These are phyloP conservation scores for Drosophila kokeensis DNA, from an alignment of 2,888 invertebrate species.

Conservation along the genomic window DNA sequence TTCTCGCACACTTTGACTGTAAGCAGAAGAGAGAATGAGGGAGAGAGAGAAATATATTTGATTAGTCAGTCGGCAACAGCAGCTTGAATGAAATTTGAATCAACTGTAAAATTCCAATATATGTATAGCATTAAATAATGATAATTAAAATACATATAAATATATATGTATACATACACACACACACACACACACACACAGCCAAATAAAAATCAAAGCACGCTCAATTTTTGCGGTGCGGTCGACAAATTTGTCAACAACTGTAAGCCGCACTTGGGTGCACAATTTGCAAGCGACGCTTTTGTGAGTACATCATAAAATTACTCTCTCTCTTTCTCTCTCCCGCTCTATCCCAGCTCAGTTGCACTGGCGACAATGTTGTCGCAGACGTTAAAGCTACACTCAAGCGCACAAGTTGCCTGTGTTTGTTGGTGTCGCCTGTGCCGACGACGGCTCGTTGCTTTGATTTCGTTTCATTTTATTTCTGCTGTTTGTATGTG, in stretches of 20 bases:
- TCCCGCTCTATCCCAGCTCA: background rate
- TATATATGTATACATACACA: too few relatives aligned
- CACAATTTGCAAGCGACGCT: slow-evolving; percentile 9
- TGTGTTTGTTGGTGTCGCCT: slow-evolving; percentile 23
- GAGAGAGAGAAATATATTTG: background rate
- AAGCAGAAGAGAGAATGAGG: background rate
- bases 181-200: background rate
- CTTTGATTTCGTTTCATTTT: slow-evolving; percentile 37
- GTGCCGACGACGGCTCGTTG: slow-evolving; percentile 12
- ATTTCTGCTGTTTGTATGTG: background rate
- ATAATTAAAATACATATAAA: slow-evolving; percentile 3
- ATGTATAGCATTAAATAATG: slow-evolving; percentile 16
- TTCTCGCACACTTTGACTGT: slow-evolving; percentile 99
- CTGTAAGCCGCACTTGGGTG: background rate
- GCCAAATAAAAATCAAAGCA: slow-evolving; percentile 7
- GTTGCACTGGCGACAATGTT: slow-evolving; percentile 49
- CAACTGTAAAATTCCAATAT: slow-evolving; percentile 53
- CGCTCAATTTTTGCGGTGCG: slow-evolving; percentile 14
- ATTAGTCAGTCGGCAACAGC: slow-evolving; percentile 43
- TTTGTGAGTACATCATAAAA: slow-evolving; percentile 8
- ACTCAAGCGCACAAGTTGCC: slow-evolving; percentile 4
- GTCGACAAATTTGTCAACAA: slow-evolving; percentile 28
- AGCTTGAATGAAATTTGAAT: slow-evolving; percentile 35
- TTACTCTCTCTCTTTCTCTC: background rate
- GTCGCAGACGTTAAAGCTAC: slow-evolving; percentile 25